These are phyloP conservation scores for Todiramphus chloris DNA, from an alignment of 2,113 vertebrate species.

Conservation along the genomic window DNA sequence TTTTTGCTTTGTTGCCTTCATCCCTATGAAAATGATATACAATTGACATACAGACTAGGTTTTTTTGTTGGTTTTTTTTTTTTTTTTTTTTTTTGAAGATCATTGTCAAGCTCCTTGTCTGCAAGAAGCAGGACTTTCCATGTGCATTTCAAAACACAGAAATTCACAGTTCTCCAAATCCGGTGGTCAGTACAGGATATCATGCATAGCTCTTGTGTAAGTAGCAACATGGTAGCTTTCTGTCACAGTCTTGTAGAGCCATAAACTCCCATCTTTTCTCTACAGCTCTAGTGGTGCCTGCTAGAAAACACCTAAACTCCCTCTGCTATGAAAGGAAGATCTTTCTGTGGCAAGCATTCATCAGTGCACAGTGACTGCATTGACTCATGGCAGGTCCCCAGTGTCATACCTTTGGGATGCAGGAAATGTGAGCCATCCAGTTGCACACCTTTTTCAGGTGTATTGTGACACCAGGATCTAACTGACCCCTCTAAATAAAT, in stretches of 20 bases:
- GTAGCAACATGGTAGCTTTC: neutral
- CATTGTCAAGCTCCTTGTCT: neutral
- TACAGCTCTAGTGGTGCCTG: neutral
- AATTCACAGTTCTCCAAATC: neutral
- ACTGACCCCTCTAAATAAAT: neutral
- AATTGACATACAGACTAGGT: neutral
- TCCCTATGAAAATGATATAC: neutral
- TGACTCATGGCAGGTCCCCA: neutral
- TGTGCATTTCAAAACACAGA: neutral
- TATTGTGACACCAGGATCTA: neutral
- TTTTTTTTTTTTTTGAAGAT: neutral
- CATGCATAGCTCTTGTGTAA: neutral
- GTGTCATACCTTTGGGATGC: neutral
- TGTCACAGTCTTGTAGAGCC: neutral
- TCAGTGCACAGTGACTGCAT: neutral
- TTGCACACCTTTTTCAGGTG: neutral
- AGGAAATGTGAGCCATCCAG: neutral
- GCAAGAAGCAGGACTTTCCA: neutral
- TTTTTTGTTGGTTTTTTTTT: neutral
- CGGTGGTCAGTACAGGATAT: neutral
- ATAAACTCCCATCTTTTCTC: neutral
- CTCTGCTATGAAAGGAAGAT: neutral
- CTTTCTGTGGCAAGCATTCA: neutral
- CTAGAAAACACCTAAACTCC: neutral
- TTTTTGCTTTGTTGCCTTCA: neutral